These are phyloP conservation scores for Lagothrix lagotricha DNA, from an alignment of 2,797 vertebrate genomes.

Conservation along the genomic window DNA sequence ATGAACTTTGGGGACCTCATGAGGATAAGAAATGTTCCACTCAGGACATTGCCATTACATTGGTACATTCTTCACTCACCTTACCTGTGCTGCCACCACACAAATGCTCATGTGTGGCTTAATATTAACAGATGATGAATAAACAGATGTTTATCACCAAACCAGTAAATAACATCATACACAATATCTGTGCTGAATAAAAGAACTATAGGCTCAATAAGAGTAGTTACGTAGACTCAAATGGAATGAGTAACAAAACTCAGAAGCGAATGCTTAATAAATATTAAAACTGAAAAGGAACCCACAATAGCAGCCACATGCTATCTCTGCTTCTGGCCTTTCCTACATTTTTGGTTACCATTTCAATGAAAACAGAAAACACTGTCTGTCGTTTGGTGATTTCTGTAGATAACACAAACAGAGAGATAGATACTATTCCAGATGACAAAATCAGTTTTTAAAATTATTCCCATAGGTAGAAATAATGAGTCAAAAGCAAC, in stretches of 20 bases:
- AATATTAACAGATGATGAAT: slow-evolving; percentile 6
- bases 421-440: neutral
- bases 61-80: neutral
- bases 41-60: neutral
- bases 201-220: neutral
- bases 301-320: neutral
- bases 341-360: neutral
- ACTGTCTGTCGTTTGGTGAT: neutral
- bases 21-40: neutral
- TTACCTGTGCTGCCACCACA: neutral
- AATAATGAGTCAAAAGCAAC: neutral
- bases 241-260: neutral
- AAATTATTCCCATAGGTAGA: neutral
- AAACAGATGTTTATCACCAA: slow-evolving; percentile 18
- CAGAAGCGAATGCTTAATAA: neutral
- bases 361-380: slow-evolving; percentile 2
- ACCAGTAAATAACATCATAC: slow-evolving; percentile 29
- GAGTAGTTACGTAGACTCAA: neutral
- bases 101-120: neutral
- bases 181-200: slow-evolving; percentile 19
- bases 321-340: neutral
- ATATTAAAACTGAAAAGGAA: neutral
- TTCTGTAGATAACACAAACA: slow-evolving; percentile 16
- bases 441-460: slow-evolving; percentile 18
- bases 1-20: neutral